Base-by-base conservation (phyloP, 2,888 invertebrate genomes). In the Parascotia fuliginaria region DNA sequence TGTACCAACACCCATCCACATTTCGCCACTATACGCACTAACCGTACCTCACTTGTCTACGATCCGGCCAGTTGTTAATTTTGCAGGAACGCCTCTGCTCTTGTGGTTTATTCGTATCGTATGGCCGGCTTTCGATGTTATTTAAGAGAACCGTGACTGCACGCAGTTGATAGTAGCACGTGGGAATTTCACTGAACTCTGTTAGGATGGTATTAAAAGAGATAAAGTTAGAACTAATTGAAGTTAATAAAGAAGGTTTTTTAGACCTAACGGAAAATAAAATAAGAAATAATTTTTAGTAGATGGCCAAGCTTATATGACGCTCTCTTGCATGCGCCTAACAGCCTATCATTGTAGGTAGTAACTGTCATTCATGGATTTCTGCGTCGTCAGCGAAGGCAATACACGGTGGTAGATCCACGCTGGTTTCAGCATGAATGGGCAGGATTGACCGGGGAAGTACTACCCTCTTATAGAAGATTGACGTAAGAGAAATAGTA, bases 21-120 rank as follows among this genome's bases (percentile, higher is more conserved):
- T 75, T 73, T 75, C 70, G 63, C 65, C 51, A 60, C 65, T 69
- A 57, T 65, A 75, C 75, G 73, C 81, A 80, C 75, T 77, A 73
- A 77, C 76, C 69, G 72, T 81, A 75, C 69, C 72, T 83, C 79
- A 83, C 74, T 49, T 55, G 57, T 28, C 41, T 24, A 63, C 60
- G 65, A 70, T 27, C 38, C 32, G 41, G 60, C 69, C 65, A 68
- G 76, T 77, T 83, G 84, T 84, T 84, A 83, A 84, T 84, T 77
- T 79, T 75, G 83, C 75, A 80, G 76, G 77, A 77, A 74, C 80
- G 75, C 73, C 76, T 76, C 77, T 70, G 60, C 75, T 71, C 77
- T 73, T 68, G 79, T 84, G 77, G 82, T 84, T 83, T 83, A 84
- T 83, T 76, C 75, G 70, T 66, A 67, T 55, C 55, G 62, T 66